These are phyloP conservation scores for Magallana nippona DNA, from an alignment of 2,888 invertebrate genomes.

Conservation along the genomic window DNA sequence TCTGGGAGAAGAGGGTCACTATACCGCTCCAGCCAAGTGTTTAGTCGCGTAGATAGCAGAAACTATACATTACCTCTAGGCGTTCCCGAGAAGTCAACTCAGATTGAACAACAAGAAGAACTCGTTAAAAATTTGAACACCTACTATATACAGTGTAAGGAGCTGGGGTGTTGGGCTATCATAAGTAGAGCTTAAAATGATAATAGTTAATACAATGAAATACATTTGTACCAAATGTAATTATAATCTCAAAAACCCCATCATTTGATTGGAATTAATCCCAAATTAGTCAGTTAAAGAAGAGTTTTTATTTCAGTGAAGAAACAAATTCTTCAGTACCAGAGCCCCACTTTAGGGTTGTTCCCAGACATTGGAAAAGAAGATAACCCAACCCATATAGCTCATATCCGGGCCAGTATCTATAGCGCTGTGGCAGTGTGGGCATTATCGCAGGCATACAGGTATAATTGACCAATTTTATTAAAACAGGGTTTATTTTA, in stretches of 20 bases:
- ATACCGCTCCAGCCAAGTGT: neutral
- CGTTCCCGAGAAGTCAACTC: neutral
- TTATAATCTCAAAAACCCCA: too few relatives aligned
- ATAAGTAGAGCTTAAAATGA: too few relatives aligned
- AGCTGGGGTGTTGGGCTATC: too few relatives aligned
- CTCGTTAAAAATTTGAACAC: conserved; percentile 93
- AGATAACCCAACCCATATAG: conserved; percentile 87
- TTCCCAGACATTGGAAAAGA: conserved; percentile 87
- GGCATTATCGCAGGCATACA: conserved; percentile 97
- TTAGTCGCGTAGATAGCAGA: neutral
- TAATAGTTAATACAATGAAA: too few relatives aligned
- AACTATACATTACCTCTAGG: neutral
- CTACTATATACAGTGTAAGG: conserved; percentile 94
- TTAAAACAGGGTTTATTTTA: neutral
- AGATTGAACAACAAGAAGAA: conserved; percentile 83
- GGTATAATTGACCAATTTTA: conserved; percentile 81
- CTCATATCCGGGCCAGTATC: conserved; percentile 94
- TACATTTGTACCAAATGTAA: too few relatives aligned
- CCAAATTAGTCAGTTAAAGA: neutral
- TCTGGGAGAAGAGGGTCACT: neutral
- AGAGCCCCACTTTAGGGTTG: conserved; percentile 95
- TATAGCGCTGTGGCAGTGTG: conserved; percentile 98
- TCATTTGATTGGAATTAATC: too few relatives aligned
- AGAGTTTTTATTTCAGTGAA: conserved; percentile 71
- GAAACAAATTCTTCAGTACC: conserved; percentile 90